Evolutionary conservation across 2,888 invertebrate genomes (phyloP), one percentile per base, ranked within the genome.

Genomic region (Sminthurinus aureus): DNA sequence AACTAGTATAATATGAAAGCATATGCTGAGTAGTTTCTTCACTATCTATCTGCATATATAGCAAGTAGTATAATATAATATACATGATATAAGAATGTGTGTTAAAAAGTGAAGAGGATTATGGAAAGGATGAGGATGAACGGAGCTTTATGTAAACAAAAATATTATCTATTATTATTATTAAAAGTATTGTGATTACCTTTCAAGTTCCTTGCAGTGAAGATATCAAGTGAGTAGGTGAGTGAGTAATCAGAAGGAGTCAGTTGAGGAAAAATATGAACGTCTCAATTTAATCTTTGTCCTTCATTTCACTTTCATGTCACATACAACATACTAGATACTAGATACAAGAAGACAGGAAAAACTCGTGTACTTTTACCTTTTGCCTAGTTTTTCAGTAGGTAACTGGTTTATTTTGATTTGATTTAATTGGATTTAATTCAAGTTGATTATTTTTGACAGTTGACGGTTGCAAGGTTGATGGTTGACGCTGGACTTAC

Each of bases 261-360:
- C n/a, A 76, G 76, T 58, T 58, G 58, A 58, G 9, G 58, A 15
- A 58, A 15, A 58, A 58, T 58, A 58, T 77, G 13, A 15, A 58
- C 77, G 52, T 73, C 52, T 51, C 76, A 38, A 76, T 52, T 76
- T 50, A 76, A 77, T 77, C 77, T 77, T 77, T 24, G 58, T 24
- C 58, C 77, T 77, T 77, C 58, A 50, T 50, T 76, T 52, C 76
- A 52, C 24, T 24, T 77, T 77, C 64, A n/a, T 22, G 22, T 24
- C 24, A 58, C 58, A 15, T 51, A 74, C 51, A 38, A 38, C 1
- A 38, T 38, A 38, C 38, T 4, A 38, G 38, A 38, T 38, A 38
- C 38, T 4, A 38, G 38, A 38, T 38, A 38, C 38, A 38, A 38
- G 6, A 38, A 38, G 38, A 38, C 38, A 38, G 38, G 38, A 38